Evolutionary conservation across 64 coral and sea anemone genomes (phyloP).

Genomic region (Astreopora myriophthalma): DNA sequence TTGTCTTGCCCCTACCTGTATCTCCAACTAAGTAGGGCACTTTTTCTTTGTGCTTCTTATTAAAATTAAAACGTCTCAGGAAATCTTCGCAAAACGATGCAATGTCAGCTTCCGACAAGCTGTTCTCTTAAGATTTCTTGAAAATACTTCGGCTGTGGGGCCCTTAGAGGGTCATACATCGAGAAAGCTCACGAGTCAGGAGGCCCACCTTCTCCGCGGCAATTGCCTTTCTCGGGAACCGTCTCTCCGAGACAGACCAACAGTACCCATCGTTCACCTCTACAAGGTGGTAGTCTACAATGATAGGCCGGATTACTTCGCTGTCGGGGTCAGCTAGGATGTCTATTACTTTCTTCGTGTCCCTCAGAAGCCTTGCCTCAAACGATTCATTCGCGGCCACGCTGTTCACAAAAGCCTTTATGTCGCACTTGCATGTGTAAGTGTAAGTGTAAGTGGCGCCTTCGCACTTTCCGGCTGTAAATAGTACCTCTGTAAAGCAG

Average conservation of each 20-base stretch:
- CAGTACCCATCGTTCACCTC: constrained; percentile 37
- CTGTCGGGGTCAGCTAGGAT: not conserved
- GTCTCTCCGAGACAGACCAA: not conserved
- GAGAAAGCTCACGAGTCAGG: constrained; percentile 17
- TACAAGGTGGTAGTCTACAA: not conserved
- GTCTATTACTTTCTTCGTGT: not conserved
- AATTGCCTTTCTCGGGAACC: not conserved
- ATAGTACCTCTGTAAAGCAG: not conserved
- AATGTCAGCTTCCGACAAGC: not conserved
- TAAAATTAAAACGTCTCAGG: constrained; percentile 30
- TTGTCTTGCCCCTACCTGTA: constrained; percentile 32
- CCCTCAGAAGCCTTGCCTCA: not conserved
- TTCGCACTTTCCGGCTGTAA: not conserved
- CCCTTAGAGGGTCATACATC: not conserved
- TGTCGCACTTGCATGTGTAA: not conserved
- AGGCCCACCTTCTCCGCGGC: constrained; percentile 4
- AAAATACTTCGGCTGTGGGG: constrained; percentile 40
- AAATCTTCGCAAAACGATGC: constrained; percentile 53
- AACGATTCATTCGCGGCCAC: constrained; percentile 11
- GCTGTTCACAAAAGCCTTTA: not conserved
- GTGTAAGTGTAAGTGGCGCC: constrained; percentile 7
- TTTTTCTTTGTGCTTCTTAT: constrained; percentile 53
- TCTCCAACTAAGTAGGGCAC: constrained; percentile 1
- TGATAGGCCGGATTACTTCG: not conserved
- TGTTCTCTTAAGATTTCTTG: constrained; percentile 49